Conservation (phyloP, 2,113 vertebrate genomes). For the Aix galericulata region DNA sequence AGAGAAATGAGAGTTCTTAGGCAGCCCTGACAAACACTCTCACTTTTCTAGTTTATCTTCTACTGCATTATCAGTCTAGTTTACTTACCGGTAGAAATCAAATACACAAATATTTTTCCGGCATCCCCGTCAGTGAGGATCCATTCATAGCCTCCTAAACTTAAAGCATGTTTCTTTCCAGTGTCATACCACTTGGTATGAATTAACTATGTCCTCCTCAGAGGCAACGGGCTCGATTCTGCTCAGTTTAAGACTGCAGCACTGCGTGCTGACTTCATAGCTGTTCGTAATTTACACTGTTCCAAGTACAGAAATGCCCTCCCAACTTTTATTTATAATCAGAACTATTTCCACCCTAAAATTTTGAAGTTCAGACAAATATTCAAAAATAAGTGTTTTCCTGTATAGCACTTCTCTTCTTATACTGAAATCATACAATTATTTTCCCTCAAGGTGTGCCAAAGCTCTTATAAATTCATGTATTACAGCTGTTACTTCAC, state of each 20-base stretch:
- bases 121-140: neutral
- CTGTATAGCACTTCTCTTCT: neutral
- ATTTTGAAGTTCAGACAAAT: neutral
- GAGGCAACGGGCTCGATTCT: neutral
- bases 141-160: neutral
- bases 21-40: neutral
- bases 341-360: neutral
- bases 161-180: neutral
- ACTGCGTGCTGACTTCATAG: neutral
- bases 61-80: neutral
- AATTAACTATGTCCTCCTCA: neutral
- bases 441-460: neutral
- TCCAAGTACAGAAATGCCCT: neutral
- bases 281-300: neutral
- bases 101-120: neutral
- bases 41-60: neutral
- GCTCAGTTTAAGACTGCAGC: neutral
- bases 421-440: neutral
- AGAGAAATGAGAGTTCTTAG: neutral
- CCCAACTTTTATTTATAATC: neutral
- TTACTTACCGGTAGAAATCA: neutral
- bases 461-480: neutral
- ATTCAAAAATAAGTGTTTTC: neutral
- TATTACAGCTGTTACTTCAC: neutral
- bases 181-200: neutral